Conservation (phyloP, 2,797 vertebrate species). For the Tangara arthus region DNA sequence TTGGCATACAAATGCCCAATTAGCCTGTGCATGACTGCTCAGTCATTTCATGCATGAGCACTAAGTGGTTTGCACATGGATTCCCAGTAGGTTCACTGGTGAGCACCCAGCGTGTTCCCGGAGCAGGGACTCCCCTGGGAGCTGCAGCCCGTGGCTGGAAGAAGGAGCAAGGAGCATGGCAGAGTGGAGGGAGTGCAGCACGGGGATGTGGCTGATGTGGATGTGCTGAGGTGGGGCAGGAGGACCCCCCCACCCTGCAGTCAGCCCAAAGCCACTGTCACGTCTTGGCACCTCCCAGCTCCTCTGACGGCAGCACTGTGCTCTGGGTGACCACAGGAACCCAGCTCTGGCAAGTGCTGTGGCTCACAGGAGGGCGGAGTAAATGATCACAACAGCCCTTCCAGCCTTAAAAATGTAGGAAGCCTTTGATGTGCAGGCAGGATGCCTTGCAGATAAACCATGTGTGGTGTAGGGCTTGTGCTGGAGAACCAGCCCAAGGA, state of each 20-base stretch:
- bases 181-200: background rate
- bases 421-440: background rate
- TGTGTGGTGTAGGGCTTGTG: background rate
- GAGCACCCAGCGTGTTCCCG: background rate
- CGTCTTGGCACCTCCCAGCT: background rate
- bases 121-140: background rate
- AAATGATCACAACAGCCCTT: background rate
- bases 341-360: background rate
- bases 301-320: background rate
- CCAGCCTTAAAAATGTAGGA: background rate
- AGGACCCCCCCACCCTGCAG: background rate
- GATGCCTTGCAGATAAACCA: background rate
- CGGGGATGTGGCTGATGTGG: fast-evolving
- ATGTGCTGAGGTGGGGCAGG: background rate
- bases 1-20: background rate
- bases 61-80: background rate
- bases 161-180: background rate
- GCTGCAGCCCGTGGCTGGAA: background rate
- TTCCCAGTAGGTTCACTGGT: background rate
- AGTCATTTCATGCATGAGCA: background rate
- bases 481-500: background rate
- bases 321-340: background rate
- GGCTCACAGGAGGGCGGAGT: background rate
- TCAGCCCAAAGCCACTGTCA: background rate
- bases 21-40: background rate